A percentile compares a stretch with the other conserved stretches of the same genome.
These are phyloP conservation scores for Micronisus gabar DNA, from an alignment of 2,113 vertebrate species.

Conservation along the genomic window DNA sequence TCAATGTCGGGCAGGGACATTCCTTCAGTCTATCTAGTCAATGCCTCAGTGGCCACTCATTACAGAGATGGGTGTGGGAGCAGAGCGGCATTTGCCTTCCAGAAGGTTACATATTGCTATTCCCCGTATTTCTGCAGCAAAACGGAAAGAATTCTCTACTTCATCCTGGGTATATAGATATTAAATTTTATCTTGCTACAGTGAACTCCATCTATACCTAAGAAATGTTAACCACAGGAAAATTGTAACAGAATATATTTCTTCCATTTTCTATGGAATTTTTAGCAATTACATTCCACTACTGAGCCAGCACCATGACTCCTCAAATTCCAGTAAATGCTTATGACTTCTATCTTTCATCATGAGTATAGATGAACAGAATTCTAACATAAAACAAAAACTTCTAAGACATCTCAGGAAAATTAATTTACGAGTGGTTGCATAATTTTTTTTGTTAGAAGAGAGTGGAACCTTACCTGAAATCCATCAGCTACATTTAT, in stretches of 20 bases:
- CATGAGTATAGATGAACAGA: not conserved
- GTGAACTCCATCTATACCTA: not conserved
- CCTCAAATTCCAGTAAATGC: not conserved
- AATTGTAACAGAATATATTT: not conserved
- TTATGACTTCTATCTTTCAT: not conserved
- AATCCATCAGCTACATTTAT: not conserved
- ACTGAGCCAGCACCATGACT: not conserved
- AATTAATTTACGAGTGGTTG: not conserved
- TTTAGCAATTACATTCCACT: not conserved
- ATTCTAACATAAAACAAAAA: not conserved
- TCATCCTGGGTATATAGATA: not conserved
- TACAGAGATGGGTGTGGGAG: not conserved
- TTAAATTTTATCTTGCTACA: not conserved
- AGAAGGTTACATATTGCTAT: not conserved
- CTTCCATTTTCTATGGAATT: not conserved
- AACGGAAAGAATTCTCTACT: not conserved
- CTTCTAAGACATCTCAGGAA: not conserved
- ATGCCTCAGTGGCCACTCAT: not conserved
- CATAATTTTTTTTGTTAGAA: not conserved
- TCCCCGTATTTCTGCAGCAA: not conserved
- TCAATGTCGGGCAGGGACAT: not conserved
- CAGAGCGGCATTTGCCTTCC: not conserved
- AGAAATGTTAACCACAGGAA: not conserved
- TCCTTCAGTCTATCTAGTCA: not conserved
- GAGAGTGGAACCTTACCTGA: not conserved